These are phyloP conservation scores for Periophthalmodon schlosseri DNA, from an alignment of 2,113 vertebrate species.

Conservation along the genomic window DNA sequence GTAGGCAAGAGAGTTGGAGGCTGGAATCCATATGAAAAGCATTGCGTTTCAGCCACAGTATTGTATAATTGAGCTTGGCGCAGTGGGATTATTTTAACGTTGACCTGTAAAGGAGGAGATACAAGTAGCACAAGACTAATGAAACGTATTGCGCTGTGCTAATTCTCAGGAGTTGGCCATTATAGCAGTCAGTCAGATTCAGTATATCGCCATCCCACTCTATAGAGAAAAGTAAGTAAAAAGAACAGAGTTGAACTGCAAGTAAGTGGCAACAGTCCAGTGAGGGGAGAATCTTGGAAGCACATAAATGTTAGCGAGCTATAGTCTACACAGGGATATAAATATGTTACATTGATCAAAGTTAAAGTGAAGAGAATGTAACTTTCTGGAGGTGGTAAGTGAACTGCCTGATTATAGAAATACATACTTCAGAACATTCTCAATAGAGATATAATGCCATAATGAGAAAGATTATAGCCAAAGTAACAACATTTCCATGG, in stretches of 20 bases:
- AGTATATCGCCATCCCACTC: not conserved
- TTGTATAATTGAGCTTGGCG: conserved; percentile 3
- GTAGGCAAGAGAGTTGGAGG: conserved; percentile 17
- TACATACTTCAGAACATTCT: too few species aligned
- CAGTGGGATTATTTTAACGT: conserved; percentile 1
- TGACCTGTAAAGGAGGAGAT: conserved; percentile 21
- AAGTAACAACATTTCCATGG: too few species aligned
- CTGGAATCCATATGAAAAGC: conserved; percentile 11
- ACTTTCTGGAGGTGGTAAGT: too few species aligned
- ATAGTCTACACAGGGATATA: too few species aligned
- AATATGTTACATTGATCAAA: too few species aligned
- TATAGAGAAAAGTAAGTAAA: conserved; percentile 7
- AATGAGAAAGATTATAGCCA: too few species aligned
- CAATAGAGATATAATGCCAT: too few species aligned
- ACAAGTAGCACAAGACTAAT: conserved; percentile 4
- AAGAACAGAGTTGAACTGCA: not conserved
- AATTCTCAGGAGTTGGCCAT: not conserved
- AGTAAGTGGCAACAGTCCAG: not conserved
- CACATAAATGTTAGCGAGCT: not conserved
- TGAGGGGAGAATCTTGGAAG: not conserved
- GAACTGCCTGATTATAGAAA: too few species aligned
- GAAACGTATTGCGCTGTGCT: conserved; percentile 16
- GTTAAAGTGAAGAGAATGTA: too few species aligned
- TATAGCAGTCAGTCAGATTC: not conserved
- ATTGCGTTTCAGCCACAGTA: not conserved